Evolutionary conservation across 2,797 vertebrate genomes (phyloP), one percentile per base, ranked within the genome.

Genomic region (Phoebastria nigripes): DNA sequence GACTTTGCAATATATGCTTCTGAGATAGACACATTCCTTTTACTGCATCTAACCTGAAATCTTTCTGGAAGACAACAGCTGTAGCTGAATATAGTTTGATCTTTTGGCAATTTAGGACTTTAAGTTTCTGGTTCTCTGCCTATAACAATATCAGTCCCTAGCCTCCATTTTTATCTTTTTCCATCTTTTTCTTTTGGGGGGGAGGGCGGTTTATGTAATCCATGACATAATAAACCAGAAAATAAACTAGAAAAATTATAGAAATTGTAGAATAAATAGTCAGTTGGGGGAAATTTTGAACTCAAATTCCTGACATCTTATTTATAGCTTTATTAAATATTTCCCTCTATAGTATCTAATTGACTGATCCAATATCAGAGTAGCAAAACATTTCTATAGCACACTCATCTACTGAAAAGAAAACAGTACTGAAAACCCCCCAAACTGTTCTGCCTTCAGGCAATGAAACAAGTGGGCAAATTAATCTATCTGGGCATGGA

Each of bases 101-200:
- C 24, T 63, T 76, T 58, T 56, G 11, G 9, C 9, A 76, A 9
- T 39, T 63, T 49, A 81, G 33, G 47, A 49, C 21, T 49, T 85
- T 41, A 41, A 47, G 22, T 61, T 61, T 69, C 26, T 46, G 10
- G 15, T 73, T 12, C 29, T 67, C 46, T 42, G 12, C 7, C 25
- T 85, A 12, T 54, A 73, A 72, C 2, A 46, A 15, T 35, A 66
- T 20, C 6, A 20, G 26, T 29, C 6, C 19, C 11, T 41, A 56
- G 4, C 20, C 16, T 73, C 35, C 41, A 31, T 71, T 52, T 81
- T 35, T 46, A 15, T 37, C 2, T 66, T 77, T 77, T 46, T 37
- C 29, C 1, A 11, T 47, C 1, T 49, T 16, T 44, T 21, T 29
- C 28, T 16, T 24, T 16, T 17, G 1, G 2, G 1, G 3, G 8